Percentiles rank a stretch among this genome's conserved stretches.
phyloP scores from a whole-genome alignment of 2,797 vertebrate species.

The Sebastes cheni region DNA sequence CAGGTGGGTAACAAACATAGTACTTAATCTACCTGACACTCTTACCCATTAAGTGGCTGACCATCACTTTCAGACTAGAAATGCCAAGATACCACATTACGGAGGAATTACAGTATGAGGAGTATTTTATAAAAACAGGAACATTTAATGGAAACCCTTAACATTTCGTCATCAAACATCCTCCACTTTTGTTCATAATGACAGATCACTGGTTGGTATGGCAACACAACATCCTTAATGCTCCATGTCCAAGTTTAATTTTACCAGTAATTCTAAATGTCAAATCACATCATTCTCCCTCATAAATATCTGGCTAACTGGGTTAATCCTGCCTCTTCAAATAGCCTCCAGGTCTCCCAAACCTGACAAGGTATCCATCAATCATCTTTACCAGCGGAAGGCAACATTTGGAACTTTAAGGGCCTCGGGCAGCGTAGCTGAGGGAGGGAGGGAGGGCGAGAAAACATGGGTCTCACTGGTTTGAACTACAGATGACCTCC shows the following conservation, averaged over 20 bases:
- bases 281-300: slow-evolving; percentile 17
- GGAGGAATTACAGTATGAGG: neutral
- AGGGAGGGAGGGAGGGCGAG: neutral
- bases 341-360: slow-evolving; percentile 8
- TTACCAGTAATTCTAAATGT: slow-evolving; percentile 15
- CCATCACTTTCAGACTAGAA: neutral
- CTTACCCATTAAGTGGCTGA: neutral
- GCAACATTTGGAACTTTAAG: slow-evolving; percentile 2
- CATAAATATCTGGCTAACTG: slow-evolving; percentile 13
- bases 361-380: slow-evolving; percentile 13
- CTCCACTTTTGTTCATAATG: slow-evolving; percentile 12
- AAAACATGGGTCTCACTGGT: slow-evolving; percentile 10
- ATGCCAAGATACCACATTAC: neutral
- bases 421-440: neutral
- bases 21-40: neutral
- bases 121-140: neutral
- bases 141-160: neutral
- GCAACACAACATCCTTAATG: slow-evolving; percentile 23
- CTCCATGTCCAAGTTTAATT: slow-evolving; percentile 28
- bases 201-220: slow-evolving; percentile 28
- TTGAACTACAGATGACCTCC: slow-evolving; percentile 61
- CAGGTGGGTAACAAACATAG: neutral
- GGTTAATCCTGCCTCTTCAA: slow-evolving; percentile 41
- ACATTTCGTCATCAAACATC: neutral
- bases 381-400: slow-evolving; percentile 1